These are phyloP conservation scores for Neosilurus hyrtlii DNA, from an alignment of 2,797 vertebrate species.

Conservation along the genomic window DNA sequence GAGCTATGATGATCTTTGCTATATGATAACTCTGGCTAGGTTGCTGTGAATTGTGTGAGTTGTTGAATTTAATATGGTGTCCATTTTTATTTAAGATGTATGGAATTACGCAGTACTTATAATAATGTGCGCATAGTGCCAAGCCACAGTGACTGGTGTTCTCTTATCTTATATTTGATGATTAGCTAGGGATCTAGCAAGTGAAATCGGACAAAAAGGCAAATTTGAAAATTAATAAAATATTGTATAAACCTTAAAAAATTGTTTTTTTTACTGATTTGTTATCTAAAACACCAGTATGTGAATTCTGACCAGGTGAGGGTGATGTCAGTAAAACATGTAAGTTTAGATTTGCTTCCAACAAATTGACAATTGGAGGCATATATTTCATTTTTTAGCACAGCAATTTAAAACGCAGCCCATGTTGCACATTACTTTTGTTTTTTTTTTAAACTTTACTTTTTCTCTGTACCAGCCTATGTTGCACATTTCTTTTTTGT, in stretches of 20 bases:
- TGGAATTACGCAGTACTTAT: neutral
- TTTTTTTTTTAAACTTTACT: too few species aligned
- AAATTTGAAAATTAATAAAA: constrained; percentile 11
- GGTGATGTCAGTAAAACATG: neutral
- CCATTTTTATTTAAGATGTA: neutral
- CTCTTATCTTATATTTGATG: constrained; percentile 9
- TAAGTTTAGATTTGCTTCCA: neutral
- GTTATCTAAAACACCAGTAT: neutral
- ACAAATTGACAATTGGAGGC: constrained; percentile 10
- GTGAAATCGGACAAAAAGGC: neutral
- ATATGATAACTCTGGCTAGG: constrained; percentile 56
- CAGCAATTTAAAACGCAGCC: constrained; percentile 21
- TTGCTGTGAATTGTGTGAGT: constrained; percentile 60
- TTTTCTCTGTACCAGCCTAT: neutral
- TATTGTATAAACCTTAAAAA: neutral
- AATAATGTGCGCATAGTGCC: neutral
- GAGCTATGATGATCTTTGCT: constrained; percentile 59
- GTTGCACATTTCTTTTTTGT: neutral
- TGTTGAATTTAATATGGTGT: constrained; percentile 11
- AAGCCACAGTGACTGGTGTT: neutral
- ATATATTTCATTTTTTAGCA: constrained; percentile 21
- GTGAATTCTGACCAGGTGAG: neutral
- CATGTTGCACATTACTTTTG: neutral
- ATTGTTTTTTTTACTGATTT: neutral
- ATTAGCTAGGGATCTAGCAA: neutral